These are phyloP conservation scores for Limonius californicus DNA, from an alignment of 1,140 invertebrate species.

Conservation along the genomic window DNA sequence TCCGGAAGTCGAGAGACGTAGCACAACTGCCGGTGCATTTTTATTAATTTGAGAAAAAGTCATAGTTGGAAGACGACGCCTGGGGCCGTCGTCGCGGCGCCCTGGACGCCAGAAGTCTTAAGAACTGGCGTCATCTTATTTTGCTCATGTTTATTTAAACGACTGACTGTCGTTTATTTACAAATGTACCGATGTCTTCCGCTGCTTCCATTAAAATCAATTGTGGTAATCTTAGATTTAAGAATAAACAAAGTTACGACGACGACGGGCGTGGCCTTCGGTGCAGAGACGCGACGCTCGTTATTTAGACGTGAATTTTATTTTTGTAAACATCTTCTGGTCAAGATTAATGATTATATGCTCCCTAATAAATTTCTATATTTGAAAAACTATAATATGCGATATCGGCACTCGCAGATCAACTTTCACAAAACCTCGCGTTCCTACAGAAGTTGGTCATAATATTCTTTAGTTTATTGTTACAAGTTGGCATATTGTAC, in stretches of 20 bases:
- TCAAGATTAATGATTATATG: neutral
- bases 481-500: no score
- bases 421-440: no score
- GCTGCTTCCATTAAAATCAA: neutral
- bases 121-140: conserved; percentile 33
- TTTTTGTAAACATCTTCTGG: neutral
- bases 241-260: neutral
- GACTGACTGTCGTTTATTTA: conserved; percentile 30
- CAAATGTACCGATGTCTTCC: conserved; percentile 22
- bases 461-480: no score
- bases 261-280: neutral
- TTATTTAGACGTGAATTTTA: neutral
- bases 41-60: conserved; percentile 39
- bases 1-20: conserved; percentile 23
- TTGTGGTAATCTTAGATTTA: neutral
- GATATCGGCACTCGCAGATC: no score
- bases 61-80: conserved; percentile 29
- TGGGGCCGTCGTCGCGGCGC: conserved; percentile 29
- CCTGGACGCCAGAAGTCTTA: conserved; percentile 34
- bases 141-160: conserved; percentile 32
- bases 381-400: neutral
- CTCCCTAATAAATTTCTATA: neutral
- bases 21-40: conserved; percentile 30
- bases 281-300: no score
- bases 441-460: no score